phyloP scores from a whole-genome alignment of 64 coral and sea anemone species.

The Dendronephthya gigantea region DNA sequence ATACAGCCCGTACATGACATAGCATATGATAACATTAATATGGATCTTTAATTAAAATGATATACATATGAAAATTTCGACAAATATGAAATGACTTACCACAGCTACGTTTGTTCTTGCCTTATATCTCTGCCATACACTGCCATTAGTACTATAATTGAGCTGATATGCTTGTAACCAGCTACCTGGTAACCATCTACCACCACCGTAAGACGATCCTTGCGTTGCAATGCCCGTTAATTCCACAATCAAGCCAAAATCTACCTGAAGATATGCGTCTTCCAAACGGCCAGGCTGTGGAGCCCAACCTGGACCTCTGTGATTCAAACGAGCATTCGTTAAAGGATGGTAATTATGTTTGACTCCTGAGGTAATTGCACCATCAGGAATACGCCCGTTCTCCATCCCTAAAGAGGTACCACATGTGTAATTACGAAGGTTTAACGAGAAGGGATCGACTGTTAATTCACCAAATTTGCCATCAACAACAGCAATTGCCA shows the following conservation, averaged over 20 bases:
- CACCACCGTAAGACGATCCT: not conserved
- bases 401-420: slow-evolving; percentile 39
- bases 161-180: too few species aligned
- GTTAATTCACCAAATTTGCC: slow-evolving; percentile 32
- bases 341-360: not conserved
- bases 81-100: too few species aligned
- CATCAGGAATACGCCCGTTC: slow-evolving; percentile 33
- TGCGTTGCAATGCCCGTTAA: not conserved
- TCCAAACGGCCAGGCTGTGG: not conserved
- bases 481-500: not conserved
- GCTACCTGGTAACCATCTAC: not conserved
- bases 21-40: too few species aligned
- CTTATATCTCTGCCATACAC: not conserved
- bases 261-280: not conserved
- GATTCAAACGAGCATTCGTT: not conserved
- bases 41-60: too few species aligned
- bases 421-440: slow-evolving; percentile 31
- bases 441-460: slow-evolving; percentile 18
- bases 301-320: not conserved
- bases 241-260: not conserved
- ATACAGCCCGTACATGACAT: too few species aligned
- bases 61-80: too few species aligned
- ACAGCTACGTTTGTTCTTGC: too few species aligned
- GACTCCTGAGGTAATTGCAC: not conserved
- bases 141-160: not conserved